Conservation (phyloP, 64 coral and sea anemone species). For the Orbicella faveolata region DNA sequence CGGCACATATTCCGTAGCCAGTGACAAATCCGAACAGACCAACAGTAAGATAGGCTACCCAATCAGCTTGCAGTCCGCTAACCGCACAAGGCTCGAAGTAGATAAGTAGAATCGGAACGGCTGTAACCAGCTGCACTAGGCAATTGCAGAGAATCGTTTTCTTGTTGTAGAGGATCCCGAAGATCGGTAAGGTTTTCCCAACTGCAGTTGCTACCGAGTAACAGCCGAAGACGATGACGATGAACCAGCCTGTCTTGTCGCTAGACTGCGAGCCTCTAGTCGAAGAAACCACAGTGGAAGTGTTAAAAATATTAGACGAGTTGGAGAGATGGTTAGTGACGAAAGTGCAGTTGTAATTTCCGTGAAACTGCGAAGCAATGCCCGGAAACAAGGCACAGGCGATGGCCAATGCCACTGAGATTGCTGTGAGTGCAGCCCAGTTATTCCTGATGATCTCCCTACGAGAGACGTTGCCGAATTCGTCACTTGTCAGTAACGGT, state of each 20-base stretch:
- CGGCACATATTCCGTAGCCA: constrained; percentile 82
- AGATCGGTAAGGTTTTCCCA: constrained; percentile 82
- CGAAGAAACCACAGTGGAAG: neutral
- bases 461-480: constrained; percentile 29
- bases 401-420: constrained; percentile 74
- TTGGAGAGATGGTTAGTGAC: neutral
- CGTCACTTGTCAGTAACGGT: constrained; percentile 39
- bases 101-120: constrained; percentile 77
- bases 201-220: constrained; percentile 77
- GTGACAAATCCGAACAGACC: constrained; percentile 77
- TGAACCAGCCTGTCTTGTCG: constrained; percentile 90
- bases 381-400: constrained; percentile 83
- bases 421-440: constrained; percentile 62
- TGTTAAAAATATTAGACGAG: too few relatives aligned
- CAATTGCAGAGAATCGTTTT: constrained; percentile 66
- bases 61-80: constrained; percentile 57
- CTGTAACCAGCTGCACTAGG: constrained; percentile 71
- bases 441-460: constrained; percentile 62
- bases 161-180: constrained; percentile 87
- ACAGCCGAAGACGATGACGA: constrained; percentile 87
- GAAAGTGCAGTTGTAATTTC: constrained; percentile 67
- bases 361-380: constrained; percentile 86
- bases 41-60: constrained; percentile 73
- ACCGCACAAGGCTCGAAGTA: constrained; percentile 77
- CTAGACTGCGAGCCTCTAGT: constrained; percentile 25